Conservation (phyloP, 2,797 vertebrate genomes). For the Arctocebus calabarensis region DNA sequence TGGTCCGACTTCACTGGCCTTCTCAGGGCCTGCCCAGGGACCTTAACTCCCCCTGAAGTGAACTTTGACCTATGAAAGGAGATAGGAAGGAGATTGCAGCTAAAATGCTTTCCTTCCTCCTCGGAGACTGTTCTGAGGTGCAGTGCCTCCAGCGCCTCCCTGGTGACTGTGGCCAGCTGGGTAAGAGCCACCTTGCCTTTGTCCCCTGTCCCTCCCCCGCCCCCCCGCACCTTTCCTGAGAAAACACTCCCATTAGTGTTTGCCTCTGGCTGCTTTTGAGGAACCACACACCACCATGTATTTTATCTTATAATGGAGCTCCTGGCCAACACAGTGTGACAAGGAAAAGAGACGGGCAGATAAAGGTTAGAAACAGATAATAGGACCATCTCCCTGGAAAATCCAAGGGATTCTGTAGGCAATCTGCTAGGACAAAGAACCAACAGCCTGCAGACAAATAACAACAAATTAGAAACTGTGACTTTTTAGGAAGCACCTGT, state of each 20-base stretch:
- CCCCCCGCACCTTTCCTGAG: background rate
- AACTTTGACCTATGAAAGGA: background rate
- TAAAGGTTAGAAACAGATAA: background rate
- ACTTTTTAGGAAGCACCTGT: background rate
- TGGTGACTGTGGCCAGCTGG: background rate
- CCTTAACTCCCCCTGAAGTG: background rate
- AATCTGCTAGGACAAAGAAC: accelerated
- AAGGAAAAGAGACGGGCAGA: background rate
- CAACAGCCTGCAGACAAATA: too few species aligned
- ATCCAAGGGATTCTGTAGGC: background rate
- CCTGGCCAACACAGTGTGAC: background rate
- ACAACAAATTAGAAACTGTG: background rate
- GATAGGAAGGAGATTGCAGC: background rate
- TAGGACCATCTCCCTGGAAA: background rate
- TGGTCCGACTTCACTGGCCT: background rate
- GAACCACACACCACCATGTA: too few species aligned
- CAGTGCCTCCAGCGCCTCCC: too few species aligned
- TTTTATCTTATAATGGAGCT: background rate
- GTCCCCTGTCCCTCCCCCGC: too few species aligned
- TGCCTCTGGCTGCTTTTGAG: background rate
- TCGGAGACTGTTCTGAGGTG: background rate
- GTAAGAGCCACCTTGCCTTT: background rate
- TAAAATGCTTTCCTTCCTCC: background rate
- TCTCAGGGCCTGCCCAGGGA: background rate
- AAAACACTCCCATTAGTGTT: background rate